Evolutionary conservation across 2,797 vertebrate genomes (phyloP).

Genomic region (Orientallactaga sibirica): DNA sequence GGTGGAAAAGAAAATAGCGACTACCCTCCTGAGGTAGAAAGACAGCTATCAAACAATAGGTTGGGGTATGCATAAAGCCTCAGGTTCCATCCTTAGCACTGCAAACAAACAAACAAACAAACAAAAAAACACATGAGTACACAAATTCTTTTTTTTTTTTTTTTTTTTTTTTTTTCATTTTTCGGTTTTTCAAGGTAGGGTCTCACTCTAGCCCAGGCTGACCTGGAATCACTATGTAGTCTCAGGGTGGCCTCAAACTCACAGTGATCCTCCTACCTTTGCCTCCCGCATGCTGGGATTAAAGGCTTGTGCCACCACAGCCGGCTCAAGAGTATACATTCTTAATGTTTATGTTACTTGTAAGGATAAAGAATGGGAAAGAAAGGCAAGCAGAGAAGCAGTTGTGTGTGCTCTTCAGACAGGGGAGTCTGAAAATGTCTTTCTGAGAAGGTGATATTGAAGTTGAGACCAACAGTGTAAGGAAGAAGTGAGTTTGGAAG

Average conservation of each 20-base stretch:
- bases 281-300: too few species aligned
- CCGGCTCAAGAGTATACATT: too few species aligned
- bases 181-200: too few species aligned
- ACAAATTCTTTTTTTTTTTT: too few species aligned
- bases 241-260: too few species aligned
- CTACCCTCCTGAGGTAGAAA: not conserved
- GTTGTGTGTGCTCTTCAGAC: fast-evolving
- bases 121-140: not conserved
- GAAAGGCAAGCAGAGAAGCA: not conserved
- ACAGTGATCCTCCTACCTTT: too few species aligned
- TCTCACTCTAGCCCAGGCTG: too few species aligned
- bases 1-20: fast-evolving
- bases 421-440: not conserved
- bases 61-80: not conserved
- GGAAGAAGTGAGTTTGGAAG: too few species aligned
- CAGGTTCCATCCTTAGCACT: not conserved
- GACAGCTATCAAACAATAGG: not conserved
- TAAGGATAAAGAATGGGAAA: not conserved
- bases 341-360: fast-evolving
- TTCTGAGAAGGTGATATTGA: not conserved
- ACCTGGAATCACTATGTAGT: too few species aligned
- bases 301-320: too few species aligned
- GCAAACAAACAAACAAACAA: not conserved
- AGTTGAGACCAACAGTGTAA: not conserved
- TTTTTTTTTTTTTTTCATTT: too few species aligned